Evolutionary conservation across 2,113 vertebrate genomes (phyloP).

Genomic region (Prietella phreatophila): DNA sequence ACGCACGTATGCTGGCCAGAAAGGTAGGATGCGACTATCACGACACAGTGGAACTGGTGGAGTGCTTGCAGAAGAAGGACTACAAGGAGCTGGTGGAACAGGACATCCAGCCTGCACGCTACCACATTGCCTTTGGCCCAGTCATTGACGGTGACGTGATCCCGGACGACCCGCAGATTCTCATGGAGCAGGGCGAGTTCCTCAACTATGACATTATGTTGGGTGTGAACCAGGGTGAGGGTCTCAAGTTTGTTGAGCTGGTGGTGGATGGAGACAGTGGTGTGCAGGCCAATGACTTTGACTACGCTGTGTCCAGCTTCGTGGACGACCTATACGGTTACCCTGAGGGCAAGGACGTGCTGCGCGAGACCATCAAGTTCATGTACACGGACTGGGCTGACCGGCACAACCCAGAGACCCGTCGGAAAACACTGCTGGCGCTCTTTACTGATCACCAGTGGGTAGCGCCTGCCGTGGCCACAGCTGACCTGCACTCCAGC

Average conservation of each 20-base stretch:
- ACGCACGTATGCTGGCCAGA: conserved; percentile 90
- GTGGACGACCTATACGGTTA: conserved; percentile 98
- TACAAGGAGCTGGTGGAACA: conserved; percentile 98
- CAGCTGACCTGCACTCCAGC: conserved; percentile 97
- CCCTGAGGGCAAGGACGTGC: conserved; percentile 95
- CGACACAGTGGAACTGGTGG: conserved; percentile 91
- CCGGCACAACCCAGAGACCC: conserved; percentile 92
- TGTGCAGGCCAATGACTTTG: conserved; percentile 96
- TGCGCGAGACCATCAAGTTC: conserved; percentile 97
- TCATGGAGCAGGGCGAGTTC: conserved; percentile 99
- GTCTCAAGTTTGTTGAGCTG: conserved; percentile 95
- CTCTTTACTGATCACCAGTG: conserved; percentile 98
- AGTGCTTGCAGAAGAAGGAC: conserved; percentile 95
- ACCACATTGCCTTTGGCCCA: conserved; percentile 97
- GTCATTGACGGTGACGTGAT: conserved; percentile 99
- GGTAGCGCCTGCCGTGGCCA: conserved; percentile 96
- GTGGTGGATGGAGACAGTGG: conserved; percentile 97
- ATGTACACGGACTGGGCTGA: conserved; percentile 99
- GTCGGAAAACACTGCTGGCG: conserved; percentile 91
- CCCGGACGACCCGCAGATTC: conserved; percentile 95
- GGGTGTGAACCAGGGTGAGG: conserved; percentile 97
- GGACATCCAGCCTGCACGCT: conserved; percentile 96
- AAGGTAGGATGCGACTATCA: conserved; percentile 97
- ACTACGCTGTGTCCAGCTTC: conserved; percentile 98
- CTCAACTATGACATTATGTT: conserved; percentile 99